Evolutionary conservation across 53 echinoderm and acorn worm genomes (phyloP), one percentile per base, ranked within the genome.

Genomic region (Henricia sp.): DNA sequence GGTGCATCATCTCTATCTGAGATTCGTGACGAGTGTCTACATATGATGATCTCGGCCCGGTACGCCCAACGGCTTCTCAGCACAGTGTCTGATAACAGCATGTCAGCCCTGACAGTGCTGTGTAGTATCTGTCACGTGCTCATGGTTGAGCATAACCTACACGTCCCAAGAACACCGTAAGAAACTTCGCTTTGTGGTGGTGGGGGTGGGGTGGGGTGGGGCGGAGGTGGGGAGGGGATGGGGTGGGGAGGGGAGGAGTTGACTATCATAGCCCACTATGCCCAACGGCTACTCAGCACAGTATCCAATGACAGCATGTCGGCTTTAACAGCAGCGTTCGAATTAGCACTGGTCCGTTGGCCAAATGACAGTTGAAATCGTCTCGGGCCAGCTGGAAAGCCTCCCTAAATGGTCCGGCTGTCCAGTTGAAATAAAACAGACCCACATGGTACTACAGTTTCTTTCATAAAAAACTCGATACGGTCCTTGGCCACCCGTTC

Each of bases 21-120:
- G 53, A 92, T 96, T 35, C 85, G 94, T n/a, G 94, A 96, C 50
- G 88, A 96, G 37, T 96, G 97, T 60, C 86, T 96, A 14, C 91
- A 90, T 50, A 87, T 90, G 70, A 54, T 96, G 62, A 96, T 88
- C 67, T 83, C 90, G 1, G 56, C 82, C 13, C 58, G 70, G 28
- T 90, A 96, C 19, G 92, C 92, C 70, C 85, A 88, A 27, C 87
- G 88, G n/a, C 77, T 96, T 2, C 82, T 88, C 24, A 63, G 77
- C 0, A 88, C 88, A 1, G 86, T 86, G 44, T 71, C 87, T 3
- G 70, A 90, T 38, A 83, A 82, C 33, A 64, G 86, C 16, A 82
- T 90, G 0, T 42, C 90, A 3, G 90, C 89, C 32, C 88, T 96
- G 30, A 96, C 88, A 13, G 92, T 92, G 0, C 72, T 96, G 20